Percentiles rank a stretch among this genome's conserved stretches.
phyloP scores from a whole-genome alignment of 2,797 vertebrate genomes.

The Gila robusta region DNA sequence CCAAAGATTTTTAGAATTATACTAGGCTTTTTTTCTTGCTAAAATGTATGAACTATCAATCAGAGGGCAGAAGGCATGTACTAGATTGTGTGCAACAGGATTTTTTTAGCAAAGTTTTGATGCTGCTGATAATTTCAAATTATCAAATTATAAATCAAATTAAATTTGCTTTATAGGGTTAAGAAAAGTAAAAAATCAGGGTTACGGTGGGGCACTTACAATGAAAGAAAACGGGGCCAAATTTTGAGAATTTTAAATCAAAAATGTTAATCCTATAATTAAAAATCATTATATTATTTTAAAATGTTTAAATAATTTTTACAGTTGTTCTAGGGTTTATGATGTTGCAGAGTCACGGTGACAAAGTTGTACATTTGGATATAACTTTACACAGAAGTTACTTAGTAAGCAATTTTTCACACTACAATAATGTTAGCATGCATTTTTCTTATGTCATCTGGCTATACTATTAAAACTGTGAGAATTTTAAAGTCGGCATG shows the following conservation, averaged over 20 bases:
- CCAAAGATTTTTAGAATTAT: not conserved
- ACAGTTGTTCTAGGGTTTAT: not conserved
- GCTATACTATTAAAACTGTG: not conserved
- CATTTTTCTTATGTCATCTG: not conserved
- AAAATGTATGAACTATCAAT: not conserved
- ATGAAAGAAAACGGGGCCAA: not conserved
- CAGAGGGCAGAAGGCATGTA: no score
- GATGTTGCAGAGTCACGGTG: not conserved
- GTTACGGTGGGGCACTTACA: not conserved
- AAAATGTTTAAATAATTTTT: not conserved
- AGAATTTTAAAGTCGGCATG: not conserved
- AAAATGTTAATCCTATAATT: no score
- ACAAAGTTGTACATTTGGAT: not conserved
- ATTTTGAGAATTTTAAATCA: not conserved
- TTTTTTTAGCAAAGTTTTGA: not conserved
- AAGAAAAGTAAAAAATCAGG: not conserved
- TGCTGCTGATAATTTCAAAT: no score
- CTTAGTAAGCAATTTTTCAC: not conserved
- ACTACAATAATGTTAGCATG: not conserved
- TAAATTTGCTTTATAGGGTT: no score
- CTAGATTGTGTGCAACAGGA: not conserved
- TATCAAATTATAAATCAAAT: no score
- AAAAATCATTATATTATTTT: not conserved
- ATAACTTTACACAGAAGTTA: not conserved
- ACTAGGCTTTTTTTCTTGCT: not conserved